Conservation (phyloP, 2,797 vertebrate species). For the Esox masquinongy region DNA sequence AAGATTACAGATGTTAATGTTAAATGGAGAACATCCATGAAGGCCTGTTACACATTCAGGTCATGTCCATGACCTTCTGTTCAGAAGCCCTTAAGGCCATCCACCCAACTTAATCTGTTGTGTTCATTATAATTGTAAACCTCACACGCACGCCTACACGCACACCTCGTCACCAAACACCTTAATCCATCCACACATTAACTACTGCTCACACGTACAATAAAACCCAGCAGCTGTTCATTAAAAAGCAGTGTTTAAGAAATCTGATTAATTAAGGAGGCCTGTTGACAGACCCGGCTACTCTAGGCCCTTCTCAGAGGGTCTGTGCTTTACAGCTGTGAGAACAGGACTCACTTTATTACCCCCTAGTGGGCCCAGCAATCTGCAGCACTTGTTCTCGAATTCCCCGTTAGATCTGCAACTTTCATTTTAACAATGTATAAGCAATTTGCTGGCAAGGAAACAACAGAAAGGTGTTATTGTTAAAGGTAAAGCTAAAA, state of each 20-base stretch:
- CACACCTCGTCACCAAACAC: constrained; percentile 56
- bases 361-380: constrained; percentile 31
- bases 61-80: constrained; percentile 53
- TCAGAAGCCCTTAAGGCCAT: constrained; percentile 38
- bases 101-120: constrained; percentile 46
- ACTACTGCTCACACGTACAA: constrained; percentile 41
- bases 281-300: constrained; percentile 19
- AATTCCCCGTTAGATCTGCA: constrained; percentile 12
- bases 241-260: constrained; percentile 56
- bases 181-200: constrained; percentile 55
- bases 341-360: constrained; percentile 42
- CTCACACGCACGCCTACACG: constrained; percentile 26
- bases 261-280: constrained; percentile 68
- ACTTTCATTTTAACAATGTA: constrained; percentile 37
- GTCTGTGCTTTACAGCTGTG: constrained; percentile 46
- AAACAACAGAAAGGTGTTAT: constrained; percentile 41
- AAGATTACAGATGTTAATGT: not conserved
- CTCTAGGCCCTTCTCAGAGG: constrained; percentile 19
- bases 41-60: constrained; percentile 48
- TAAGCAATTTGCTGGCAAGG: constrained; percentile 30
- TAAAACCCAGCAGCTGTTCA: constrained; percentile 63
- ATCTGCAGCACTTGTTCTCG: constrained; percentile 9
- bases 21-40: constrained; percentile 8
- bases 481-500: no score
- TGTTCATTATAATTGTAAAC: constrained; percentile 35